Evolutionary conservation across 1,140 invertebrate species (phyloP).

Genomic region (Sarcophaga bullata): DNA sequence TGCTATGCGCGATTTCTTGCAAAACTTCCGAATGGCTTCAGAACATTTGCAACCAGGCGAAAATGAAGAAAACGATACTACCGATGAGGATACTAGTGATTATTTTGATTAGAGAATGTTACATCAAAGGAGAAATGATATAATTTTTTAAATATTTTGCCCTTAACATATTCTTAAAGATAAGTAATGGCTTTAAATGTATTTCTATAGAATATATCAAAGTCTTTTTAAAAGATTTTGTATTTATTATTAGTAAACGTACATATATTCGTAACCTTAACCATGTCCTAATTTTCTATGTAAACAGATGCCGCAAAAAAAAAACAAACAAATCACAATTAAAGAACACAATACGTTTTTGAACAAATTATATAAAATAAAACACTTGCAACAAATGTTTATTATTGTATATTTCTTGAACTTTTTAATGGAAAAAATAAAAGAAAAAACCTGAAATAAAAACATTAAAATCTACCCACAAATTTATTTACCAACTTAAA

Average conservation of each 20-base stretch:
- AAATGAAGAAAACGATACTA: slow-evolving; percentile 65
- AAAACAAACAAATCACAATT: not conserved
- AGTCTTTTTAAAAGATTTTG: slow-evolving; percentile 23
- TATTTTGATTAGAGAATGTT: slow-evolving; percentile 50
- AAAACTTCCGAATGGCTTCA: slow-evolving; percentile 71
- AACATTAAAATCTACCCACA: not conserved
- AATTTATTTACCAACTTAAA: not conserved
- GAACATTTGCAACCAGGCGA: slow-evolving; percentile 63
- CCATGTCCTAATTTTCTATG: not conserved
- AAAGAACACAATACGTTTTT: not conserved
- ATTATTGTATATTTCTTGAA: not conserved
- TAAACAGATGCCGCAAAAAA: not conserved
- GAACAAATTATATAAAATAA: not conserved
- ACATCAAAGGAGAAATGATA: not conserved
- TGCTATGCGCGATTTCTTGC: slow-evolving; percentile 78
- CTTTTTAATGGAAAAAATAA: not conserved
- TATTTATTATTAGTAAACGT: not conserved
- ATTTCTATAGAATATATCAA: slow-evolving; percentile 1
- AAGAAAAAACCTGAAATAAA: no score
- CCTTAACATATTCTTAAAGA: slow-evolving; percentile 3
- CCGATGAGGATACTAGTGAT: slow-evolving; percentile 66
- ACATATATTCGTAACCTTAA: not conserved
- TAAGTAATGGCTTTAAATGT: slow-evolving; percentile 29
- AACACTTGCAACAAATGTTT: not conserved
- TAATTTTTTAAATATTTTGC: not conserved